These are phyloP conservation scores for Colius striatus DNA, from an alignment of 2,113 vertebrate genomes.

Conservation along the genomic window DNA sequence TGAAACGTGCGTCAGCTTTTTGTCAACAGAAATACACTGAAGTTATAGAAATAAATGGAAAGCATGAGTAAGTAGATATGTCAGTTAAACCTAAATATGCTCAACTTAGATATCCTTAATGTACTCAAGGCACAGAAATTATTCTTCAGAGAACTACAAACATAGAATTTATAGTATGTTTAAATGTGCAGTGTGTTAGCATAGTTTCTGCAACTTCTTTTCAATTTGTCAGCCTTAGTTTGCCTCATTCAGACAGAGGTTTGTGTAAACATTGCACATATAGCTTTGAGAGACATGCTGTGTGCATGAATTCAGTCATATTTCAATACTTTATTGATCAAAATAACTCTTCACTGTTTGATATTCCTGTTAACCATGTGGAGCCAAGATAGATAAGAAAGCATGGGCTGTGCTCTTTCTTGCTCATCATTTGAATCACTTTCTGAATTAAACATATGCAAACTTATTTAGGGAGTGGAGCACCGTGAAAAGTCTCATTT, in stretches of 20 bases:
- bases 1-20: neutral
- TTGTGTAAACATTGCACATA: neutral
- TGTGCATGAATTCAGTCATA: neutral
- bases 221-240: slow-evolving; percentile 32
- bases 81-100: neutral
- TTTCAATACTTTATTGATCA: slow-evolving; percentile 36
- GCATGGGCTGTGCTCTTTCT: neutral
- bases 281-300: neutral
- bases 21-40: neutral
- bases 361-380: neutral
- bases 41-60: neutral
- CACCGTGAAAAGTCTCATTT: neutral
- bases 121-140: neutral
- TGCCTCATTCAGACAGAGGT: neutral
- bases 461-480: neutral
- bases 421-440: neutral
- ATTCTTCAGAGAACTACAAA: neutral
- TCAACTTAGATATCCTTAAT: neutral
- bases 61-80: neutral
- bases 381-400: neutral
- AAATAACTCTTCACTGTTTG: slow-evolving; percentile 22
- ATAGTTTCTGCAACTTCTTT: neutral
- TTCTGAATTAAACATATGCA: neutral
- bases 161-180: neutral
- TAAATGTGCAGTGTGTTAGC: neutral